Evolutionary conservation across 1,140 invertebrate genomes (phyloP), one percentile per base, ranked within the genome.

Genomic region (Battus philenor): DNA sequence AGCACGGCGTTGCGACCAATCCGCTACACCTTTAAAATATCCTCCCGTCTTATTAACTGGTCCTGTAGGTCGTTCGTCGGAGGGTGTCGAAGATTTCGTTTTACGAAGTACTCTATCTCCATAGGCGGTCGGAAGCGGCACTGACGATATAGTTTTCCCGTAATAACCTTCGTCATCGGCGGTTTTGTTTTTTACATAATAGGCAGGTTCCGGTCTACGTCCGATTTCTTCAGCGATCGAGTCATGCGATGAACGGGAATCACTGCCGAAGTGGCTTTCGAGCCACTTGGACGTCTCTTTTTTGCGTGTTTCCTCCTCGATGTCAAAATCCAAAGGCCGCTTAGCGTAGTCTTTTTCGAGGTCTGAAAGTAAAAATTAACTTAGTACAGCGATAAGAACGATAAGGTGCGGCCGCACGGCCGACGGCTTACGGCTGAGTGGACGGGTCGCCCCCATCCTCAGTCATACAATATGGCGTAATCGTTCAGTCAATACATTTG

Each of bases 281-380:
- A 96, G 84, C 94, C 93, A 98, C 77, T 93, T 95, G 54, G 91
- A 94, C 0, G 94, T 97, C 88, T 94, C 95, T 55, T 92, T 92
- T 84, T 95, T 94, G 36, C 94, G 88, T 0, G 95, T 95, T 71
- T 96, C 92, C 68, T 97, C 94, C 77, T 97, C 95, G 59, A 93
- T 90, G 64, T 94, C 93, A 57, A 95, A 92, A 70, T 95, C 93
- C 20, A 95, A 72, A 0, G 94, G 93, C 22, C 91, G 90, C 57
- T 92, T 91, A 8, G 93, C 93, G 44, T 95, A 94, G 74, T 95
- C 94, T 68, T 94, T 94, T 24, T 90, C 83, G 44, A 89, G 77
- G 41, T 84, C 80, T 84, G 80, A 29, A 76, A 80, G 48, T 27
- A 70, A 47, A 66, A 22, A 50, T 13, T 22, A 32, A 12, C 54